Conservation (phyloP, 1,140 invertebrate genomes). For the Gonioctena quinquepunctata region DNA sequence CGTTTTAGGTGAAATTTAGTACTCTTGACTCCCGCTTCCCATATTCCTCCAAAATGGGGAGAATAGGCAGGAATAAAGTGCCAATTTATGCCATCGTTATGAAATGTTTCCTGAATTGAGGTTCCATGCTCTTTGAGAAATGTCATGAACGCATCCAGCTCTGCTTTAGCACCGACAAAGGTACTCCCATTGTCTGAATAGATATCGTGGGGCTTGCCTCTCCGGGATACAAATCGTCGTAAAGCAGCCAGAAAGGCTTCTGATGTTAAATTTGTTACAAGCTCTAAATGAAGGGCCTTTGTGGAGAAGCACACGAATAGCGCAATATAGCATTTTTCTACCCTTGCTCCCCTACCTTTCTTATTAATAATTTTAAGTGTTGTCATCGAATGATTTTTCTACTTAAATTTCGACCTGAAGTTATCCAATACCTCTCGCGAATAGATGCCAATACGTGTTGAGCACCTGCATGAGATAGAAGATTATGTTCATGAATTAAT, state of each 20-base stretch:
- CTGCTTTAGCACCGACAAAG: not conserved
- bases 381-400: too few species aligned
- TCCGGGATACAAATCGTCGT: not conserved
- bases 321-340: not conserved
- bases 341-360: not conserved
- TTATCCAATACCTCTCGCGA: too few species aligned
- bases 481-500: too few species aligned
- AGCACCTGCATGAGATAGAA: too few species aligned
- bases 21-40: conserved; percentile 10
- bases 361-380: too few species aligned
- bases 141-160: too few species aligned
- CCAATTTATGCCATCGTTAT: too few species aligned
- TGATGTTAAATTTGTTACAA: not conserved
- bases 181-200: not conserved
- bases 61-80: conserved; percentile 19
- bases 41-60: conserved; percentile 20
- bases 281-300: not conserved
- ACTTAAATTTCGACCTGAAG: too few species aligned
- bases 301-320: not conserved
- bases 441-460: too few species aligned
- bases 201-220: not conserved
- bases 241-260: not conserved
- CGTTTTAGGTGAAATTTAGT: conserved; percentile 21
- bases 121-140: too few species aligned
- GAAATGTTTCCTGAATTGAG: too few species aligned